A percentile compares a stretch with the other conserved stretches of the same genome.
phyloP scores from a whole-genome alignment of 2,888 invertebrate genomes.

The Zygaena filipendulae region DNA sequence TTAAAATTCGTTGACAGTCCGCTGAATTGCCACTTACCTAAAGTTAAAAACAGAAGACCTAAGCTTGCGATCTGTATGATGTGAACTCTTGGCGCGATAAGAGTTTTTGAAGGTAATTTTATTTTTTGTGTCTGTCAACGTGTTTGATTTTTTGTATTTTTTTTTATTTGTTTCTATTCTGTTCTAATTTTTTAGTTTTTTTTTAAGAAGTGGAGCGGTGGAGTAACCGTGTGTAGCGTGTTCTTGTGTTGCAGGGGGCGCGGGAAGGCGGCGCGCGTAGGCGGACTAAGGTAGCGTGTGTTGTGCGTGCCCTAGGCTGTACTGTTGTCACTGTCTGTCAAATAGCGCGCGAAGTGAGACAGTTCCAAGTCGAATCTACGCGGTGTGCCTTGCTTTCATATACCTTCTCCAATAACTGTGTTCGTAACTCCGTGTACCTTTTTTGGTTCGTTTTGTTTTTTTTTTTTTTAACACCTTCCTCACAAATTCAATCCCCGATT shows the following conservation, averaged over 20 bases:
- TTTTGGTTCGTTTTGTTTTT: conserved; percentile 14
- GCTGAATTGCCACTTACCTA: too few relatives aligned
- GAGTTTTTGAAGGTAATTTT: too few relatives aligned
- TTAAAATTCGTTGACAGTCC: too few relatives aligned
- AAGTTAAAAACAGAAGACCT: too few relatives aligned
- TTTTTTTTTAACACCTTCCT: conserved; percentile 11
- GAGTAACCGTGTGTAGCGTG: conserved; percentile 58
- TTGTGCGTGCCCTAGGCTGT: conserved; percentile 69
- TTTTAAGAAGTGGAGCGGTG: conserved; percentile 34
- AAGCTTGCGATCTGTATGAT: too few relatives aligned
- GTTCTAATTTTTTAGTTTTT: too few relatives aligned
- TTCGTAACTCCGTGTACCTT: conserved; percentile 13
- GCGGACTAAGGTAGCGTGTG: conserved; percentile 64
- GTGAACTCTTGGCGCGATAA: too few relatives aligned
- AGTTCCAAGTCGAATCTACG: conserved; percentile 50
- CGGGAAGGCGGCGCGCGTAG: conserved; percentile 55
- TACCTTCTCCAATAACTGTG: too few relatives aligned
- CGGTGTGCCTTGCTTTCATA: conserved; percentile 20
- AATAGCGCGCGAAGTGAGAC: conserved; percentile 60
- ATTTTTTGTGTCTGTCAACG: too few relatives aligned
- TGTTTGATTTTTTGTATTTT: too few relatives aligned
- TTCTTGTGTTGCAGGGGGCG: conserved; percentile 68
- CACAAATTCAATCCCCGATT: too few relatives aligned
- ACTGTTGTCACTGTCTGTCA: conserved; percentile 66
- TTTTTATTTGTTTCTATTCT: too few relatives aligned